phyloP scores from a whole-genome alignment of 2,797 vertebrate species.

The Cyprinodon diabolis region DNA sequence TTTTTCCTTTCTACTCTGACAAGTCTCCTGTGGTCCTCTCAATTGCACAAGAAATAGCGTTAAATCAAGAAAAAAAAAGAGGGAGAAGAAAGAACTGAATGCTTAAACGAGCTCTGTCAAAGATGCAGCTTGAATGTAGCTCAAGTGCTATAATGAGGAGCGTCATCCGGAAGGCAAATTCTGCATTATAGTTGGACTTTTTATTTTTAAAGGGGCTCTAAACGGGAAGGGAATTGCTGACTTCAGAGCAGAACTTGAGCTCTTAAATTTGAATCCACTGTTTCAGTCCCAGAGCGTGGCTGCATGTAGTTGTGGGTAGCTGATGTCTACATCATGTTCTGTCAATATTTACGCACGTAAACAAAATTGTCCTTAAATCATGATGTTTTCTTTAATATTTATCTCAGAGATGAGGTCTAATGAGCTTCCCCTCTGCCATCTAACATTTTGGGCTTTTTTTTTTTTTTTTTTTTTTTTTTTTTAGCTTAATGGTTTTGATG shows the following conservation, averaged over 20 bases:
- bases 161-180: slow-evolving; percentile 16
- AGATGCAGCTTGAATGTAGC: slow-evolving; percentile 47
- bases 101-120: slow-evolving; percentile 58
- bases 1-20: slow-evolving; percentile 60
- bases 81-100: slow-evolving; percentile 43
- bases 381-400: slow-evolving; percentile 29
- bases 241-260: slow-evolving; percentile 14
- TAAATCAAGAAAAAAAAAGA: slow-evolving; percentile 58
- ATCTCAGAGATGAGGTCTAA: slow-evolving; percentile 29
- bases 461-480: no score
- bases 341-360: slow-evolving; percentile 24
- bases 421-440: slow-evolving; percentile 42
- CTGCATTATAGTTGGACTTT: slow-evolving; percentile 22
- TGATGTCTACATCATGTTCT: slow-evolving; percentile 19
- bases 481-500: slow-evolving; percentile 59
- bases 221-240: slow-evolving; percentile 28
- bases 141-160: slow-evolving; percentile 50
- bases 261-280: slow-evolving; percentile 3
- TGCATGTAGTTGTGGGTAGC: neutral
- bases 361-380: slow-evolving; percentile 7
- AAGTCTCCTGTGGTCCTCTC: slow-evolving; percentile 77
- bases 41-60: slow-evolving; percentile 73
- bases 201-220: slow-evolving; percentile 33
- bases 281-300: slow-evolving; percentile 16
- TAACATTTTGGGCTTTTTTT: slow-evolving; percentile 39